Evolutionary conservation across 2,113 vertebrate genomes (phyloP).

Genomic region (Takifugu bimaculatus): DNA sequence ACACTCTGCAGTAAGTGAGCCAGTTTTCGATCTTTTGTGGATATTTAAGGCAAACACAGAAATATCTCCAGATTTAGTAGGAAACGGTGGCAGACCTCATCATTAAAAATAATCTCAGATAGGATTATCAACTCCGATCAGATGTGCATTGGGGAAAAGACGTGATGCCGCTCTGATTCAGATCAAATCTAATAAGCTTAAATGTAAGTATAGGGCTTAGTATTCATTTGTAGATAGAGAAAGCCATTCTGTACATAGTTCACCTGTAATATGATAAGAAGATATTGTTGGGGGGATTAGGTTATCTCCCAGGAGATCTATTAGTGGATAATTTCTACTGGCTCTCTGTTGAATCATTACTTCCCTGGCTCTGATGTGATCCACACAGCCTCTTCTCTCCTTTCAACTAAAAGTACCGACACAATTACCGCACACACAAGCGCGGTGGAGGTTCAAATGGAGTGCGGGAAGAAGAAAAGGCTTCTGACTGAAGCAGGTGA

Average conservation of each 20-base stretch:
- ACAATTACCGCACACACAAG: constrained; percentile 19
- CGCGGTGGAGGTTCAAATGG: background rate
- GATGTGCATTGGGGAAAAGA: constrained; percentile 53
- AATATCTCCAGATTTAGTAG: background rate
- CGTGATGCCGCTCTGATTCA: constrained; percentile 61
- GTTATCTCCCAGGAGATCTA: constrained; percentile 71
- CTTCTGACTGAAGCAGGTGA: background rate
- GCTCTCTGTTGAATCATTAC: constrained; percentile 67
- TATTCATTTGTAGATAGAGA: constrained; percentile 66
- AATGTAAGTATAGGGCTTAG: constrained; percentile 64
- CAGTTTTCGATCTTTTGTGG: background rate
- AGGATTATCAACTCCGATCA: constrained; percentile 61
- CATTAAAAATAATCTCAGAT: constrained; percentile 49
- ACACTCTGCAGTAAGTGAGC: constrained; percentile 9
- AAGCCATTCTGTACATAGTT: constrained; percentile 68
- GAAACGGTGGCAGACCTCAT: constrained; percentile 17
- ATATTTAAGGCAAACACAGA: background rate
- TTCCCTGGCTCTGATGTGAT: constrained; percentile 55
- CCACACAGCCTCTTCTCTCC: constrained; percentile 20
- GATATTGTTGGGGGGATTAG: constrained; percentile 76
- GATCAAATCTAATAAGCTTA: constrained; percentile 73
- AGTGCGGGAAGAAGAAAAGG: background rate
- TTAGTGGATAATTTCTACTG: constrained; percentile 63
- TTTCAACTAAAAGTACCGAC: constrained; percentile 18
- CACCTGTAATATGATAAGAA: constrained; percentile 73